phyloP scores from a whole-genome alignment of 2,113 vertebrate species.

The Menura novaehollandiae region DNA sequence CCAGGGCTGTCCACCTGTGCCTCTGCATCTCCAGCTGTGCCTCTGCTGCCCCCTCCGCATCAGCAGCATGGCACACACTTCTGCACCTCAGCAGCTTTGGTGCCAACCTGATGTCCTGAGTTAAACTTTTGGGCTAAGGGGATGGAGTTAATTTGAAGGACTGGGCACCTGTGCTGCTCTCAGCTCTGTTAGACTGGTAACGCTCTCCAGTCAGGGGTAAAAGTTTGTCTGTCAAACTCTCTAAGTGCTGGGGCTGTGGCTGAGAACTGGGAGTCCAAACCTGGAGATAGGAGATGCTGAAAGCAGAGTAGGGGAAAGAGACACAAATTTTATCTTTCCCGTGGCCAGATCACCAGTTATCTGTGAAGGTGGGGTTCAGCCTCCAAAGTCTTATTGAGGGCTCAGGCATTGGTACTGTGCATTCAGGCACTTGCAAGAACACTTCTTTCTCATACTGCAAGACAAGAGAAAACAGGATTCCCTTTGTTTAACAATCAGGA shows the following conservation, averaged over 20 bases:
- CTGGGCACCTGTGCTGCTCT: not conserved
- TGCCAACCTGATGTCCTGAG: not conserved
- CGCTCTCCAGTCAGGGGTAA: not conserved
- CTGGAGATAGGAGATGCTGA: not conserved
- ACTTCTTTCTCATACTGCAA: not conserved
- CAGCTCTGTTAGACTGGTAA: not conserved
- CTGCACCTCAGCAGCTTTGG: not conserved
- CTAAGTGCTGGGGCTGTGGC: not conserved
- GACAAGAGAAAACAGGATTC: not conserved
- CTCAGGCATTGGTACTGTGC: not conserved
- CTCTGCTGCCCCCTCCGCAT: not conserved
- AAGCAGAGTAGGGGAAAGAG: not conserved
- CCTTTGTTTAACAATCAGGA: not conserved
- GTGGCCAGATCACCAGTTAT: not conserved
- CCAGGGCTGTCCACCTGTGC: not conserved
- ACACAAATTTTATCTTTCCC: not conserved
- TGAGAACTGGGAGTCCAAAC: not conserved
- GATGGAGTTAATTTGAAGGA: not conserved
- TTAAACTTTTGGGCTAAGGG: not conserved
- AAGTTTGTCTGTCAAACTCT: not conserved
- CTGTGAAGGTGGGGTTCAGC: not conserved
- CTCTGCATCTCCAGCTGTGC: not conserved
- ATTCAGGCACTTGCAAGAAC: not conserved
- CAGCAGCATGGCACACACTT: not conserved
- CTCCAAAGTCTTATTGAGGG: not conserved